These are phyloP conservation scores for Darevskia nairensis DNA, from an alignment of 2,797 vertebrate species.

Conservation along the genomic window DNA sequence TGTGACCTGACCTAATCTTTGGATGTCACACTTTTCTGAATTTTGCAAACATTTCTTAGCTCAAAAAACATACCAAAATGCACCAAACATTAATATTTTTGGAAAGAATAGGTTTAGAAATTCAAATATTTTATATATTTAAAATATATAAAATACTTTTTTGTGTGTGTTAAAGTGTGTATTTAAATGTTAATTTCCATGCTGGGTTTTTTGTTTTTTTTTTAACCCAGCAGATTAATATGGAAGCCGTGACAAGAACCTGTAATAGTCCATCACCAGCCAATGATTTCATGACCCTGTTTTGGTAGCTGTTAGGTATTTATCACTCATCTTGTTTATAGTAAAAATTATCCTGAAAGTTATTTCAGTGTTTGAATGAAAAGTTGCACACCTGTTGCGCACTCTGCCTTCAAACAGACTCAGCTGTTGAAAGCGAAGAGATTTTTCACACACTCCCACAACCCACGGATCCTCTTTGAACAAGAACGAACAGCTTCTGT, in stretches of 20 bases:
- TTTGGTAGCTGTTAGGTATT: slow-evolving; percentile 28
- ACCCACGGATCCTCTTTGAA: background rate
- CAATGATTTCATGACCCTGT: slow-evolving; percentile 16
- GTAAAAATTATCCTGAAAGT: background rate
- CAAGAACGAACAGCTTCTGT: background rate
- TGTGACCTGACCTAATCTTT: background rate
- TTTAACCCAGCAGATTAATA: background rate
- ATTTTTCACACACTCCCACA: background rate
- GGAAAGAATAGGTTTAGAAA: background rate
- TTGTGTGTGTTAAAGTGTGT: background rate
- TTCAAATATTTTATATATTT: background rate
- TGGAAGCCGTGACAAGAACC: background rate
- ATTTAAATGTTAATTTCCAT: background rate
- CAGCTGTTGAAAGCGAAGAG: slow-evolving; percentile 27
- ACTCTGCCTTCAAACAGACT: slow-evolving; percentile 47
- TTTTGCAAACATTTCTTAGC: background rate
- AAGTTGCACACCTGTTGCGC: slow-evolving; percentile 30
- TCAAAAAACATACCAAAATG: background rate
- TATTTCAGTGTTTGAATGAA: slow-evolving; percentile 48
- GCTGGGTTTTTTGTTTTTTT: too few relatives aligned
- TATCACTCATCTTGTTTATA: background rate
- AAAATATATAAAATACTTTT: too few relatives aligned
- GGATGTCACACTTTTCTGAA: background rate
- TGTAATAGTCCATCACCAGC: background rate
- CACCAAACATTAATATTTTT: background rate